These are phyloP conservation scores for Tribolium castaneum DNA, from an alignment of 1,140 invertebrate species.

Conservation along the genomic window DNA sequence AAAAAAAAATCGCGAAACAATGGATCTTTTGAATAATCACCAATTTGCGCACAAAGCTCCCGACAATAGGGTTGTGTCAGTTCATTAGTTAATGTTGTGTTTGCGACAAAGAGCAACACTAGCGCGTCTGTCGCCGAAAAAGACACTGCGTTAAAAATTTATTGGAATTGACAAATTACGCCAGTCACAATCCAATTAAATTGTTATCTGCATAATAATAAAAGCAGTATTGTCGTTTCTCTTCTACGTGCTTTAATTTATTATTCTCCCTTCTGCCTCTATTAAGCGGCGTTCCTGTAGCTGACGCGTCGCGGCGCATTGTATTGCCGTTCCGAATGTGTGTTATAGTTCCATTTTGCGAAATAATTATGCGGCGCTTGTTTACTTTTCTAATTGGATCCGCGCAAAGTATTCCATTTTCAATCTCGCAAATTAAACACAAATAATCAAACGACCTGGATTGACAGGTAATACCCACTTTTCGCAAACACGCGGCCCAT, in stretches of 20 bases:
- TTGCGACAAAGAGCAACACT: slow-evolving; percentile 25
- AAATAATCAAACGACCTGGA: not conserved
- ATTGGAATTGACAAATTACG: slow-evolving; percentile 32
- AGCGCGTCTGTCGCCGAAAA: not conserved
- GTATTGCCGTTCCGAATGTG: not conserved
- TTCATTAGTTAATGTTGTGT: slow-evolving; percentile 28
- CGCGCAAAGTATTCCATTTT: slow-evolving; percentile 1
- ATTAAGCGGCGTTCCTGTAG: slow-evolving; percentile 20
- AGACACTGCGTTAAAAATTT: slow-evolving; percentile 29
- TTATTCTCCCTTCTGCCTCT: slow-evolving; percentile 22
- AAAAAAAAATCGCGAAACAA: not conserved
- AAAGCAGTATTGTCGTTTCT: slow-evolving; percentile 30
- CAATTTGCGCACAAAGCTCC: slow-evolving; percentile 18
- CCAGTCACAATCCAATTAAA: slow-evolving; percentile 29
- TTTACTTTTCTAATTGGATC: slow-evolving; percentile 17
- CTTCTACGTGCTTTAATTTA: slow-evolving; percentile 33
- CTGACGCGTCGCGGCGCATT: not conserved
- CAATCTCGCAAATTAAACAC: not conserved
- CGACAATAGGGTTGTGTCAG: not conserved
- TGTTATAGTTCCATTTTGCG: slow-evolving; percentile 5
- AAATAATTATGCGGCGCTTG: slow-evolving; percentile 18
- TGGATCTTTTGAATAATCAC: slow-evolving; percentile 21
- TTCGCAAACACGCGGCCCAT: not conserved
- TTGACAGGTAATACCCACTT: not conserved
- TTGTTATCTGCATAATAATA: slow-evolving; percentile 35